A percentile compares a stretch with the other conserved stretches of the same genome.
phyloP scores from a whole-genome alignment of 2,888 invertebrate species.

The Scaptomyza reducta region DNA sequence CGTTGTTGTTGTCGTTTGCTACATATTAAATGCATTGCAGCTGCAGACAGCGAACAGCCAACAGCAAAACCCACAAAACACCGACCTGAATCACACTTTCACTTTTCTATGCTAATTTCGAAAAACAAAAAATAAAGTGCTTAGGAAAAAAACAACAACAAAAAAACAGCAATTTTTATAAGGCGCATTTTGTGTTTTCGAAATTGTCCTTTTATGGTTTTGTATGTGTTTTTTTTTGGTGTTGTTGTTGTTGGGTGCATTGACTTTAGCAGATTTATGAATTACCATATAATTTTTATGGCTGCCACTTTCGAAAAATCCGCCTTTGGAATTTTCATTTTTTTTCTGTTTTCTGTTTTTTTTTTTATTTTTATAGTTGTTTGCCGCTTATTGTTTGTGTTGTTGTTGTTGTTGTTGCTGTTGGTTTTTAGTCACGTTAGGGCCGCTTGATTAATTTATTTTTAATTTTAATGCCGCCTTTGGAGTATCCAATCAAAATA shows the following conservation, averaged over 20 bases:
- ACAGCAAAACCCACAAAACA: slow-evolving; percentile 33
- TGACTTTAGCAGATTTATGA: slow-evolving; percentile 48
- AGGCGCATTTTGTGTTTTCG: slow-evolving; percentile 46
- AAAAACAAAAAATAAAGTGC: slow-evolving; percentile 29
- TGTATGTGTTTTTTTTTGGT: neutral
- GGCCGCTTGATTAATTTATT: slow-evolving; percentile 60
- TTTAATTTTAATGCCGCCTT: slow-evolving; percentile 62
- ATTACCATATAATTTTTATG: slow-evolving; percentile 49
- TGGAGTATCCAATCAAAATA: slow-evolving; percentile 58
- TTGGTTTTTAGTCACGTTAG: slow-evolving; percentile 41
- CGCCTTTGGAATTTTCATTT: slow-evolving; percentile 34
- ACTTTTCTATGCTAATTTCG: slow-evolving; percentile 72
- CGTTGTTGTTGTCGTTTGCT: slow-evolving; percentile 41
- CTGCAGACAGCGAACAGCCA: slow-evolving; percentile 52
- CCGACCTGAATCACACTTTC: slow-evolving; percentile 61
- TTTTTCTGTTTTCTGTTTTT: no score
- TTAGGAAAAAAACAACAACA: slow-evolving; percentile 14
- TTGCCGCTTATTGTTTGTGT: slow-evolving; percentile 24
- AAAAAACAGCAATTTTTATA: slow-evolving; percentile 26
- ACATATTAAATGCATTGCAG: slow-evolving; percentile 72
- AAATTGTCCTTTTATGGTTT: slow-evolving; percentile 58
- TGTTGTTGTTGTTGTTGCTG: neutral
- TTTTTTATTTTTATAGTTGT: neutral
- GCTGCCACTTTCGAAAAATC: slow-evolving; percentile 45
- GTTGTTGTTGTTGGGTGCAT: slow-evolving; percentile 24